phyloP scores from a whole-genome alignment of 2,888 invertebrate species.

The Andrena praecox region DNA sequence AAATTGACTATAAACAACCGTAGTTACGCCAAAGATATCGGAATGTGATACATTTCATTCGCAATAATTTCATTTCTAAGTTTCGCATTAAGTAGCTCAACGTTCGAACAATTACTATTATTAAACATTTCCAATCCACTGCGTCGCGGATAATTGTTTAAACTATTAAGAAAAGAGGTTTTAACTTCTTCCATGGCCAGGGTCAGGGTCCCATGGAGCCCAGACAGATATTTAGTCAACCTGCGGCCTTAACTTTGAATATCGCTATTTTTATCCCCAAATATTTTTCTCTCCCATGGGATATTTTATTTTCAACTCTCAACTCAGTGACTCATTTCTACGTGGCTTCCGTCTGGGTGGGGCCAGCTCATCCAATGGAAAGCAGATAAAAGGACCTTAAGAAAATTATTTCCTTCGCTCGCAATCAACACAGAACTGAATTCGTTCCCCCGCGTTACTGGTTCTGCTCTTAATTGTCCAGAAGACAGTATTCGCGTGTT shows the following conservation, averaged over 20 bases:
- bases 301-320: constrained; percentile 59
- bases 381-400: constrained; percentile 34
- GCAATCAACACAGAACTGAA: background rate
- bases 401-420: constrained; percentile 1
- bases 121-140: background rate
- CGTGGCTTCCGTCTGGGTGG: constrained; percentile 65
- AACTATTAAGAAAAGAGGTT: background rate
- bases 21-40: too few species aligned
- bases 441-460: background rate
- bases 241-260: constrained; percentile 18
- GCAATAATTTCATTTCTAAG: too few species aligned
- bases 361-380: constrained; percentile 47
- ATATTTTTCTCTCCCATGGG: constrained; percentile 27
- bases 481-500: background rate
- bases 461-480: background rate
- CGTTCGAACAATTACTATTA: background rate
- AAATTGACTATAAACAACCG: background rate
- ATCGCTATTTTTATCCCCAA: constrained; percentile 28
- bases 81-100: too few species aligned
- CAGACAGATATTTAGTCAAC: constrained; percentile 13
- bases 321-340: constrained; percentile 56
- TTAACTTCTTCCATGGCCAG: constrained; percentile 32
- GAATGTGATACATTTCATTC: too few species aligned
- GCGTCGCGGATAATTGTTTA: background rate
- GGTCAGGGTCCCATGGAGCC: constrained; percentile 34